phyloP scores from a whole-genome alignment of 2,113 vertebrate species.

The Oreochromis aureus region DNA sequence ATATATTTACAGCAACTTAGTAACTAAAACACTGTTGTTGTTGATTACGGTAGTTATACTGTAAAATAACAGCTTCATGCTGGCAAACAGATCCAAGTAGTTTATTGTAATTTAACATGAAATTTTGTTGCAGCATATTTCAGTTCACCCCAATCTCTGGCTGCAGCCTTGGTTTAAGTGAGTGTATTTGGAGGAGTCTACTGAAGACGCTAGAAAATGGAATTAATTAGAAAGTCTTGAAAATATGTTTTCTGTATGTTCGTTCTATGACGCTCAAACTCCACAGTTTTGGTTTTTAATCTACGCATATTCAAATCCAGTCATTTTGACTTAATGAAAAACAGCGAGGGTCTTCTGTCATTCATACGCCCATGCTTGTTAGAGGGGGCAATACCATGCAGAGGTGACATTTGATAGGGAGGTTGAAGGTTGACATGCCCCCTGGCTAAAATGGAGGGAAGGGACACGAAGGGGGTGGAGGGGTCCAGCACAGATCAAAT shows the following conservation, averaged over 20 bases:
- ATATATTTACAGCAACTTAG: background rate
- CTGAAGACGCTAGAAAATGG: background rate
- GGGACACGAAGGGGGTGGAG: constrained; percentile 38
- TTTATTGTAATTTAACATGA: background rate
- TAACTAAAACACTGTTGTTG: background rate
- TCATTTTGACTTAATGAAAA: background rate
- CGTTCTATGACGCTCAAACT: background rate
- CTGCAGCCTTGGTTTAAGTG: background rate
- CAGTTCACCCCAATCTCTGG: background rate
- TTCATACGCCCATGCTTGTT: constrained; percentile 21
- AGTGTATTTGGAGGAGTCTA: background rate
- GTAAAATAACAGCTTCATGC: background rate
- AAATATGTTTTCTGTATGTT: background rate
- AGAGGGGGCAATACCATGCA: constrained; percentile 13
- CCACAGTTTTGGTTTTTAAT: background rate
- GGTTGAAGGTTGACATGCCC: constrained; percentile 57
- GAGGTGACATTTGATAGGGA: constrained; percentile 60
- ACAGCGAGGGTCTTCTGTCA: background rate
- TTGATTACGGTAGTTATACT: background rate
- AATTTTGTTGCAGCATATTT: background rate
- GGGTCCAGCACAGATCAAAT: constrained; percentile 66
- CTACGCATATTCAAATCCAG: background rate
- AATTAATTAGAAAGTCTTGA: background rate
- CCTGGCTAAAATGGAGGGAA: constrained; percentile 50
- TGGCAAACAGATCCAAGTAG: background rate